Evolutionary conservation across 2,888 invertebrate genomes (phyloP), one percentile per base, ranked within the genome.

Genomic region (Rhamphomyia laevipes): DNA sequence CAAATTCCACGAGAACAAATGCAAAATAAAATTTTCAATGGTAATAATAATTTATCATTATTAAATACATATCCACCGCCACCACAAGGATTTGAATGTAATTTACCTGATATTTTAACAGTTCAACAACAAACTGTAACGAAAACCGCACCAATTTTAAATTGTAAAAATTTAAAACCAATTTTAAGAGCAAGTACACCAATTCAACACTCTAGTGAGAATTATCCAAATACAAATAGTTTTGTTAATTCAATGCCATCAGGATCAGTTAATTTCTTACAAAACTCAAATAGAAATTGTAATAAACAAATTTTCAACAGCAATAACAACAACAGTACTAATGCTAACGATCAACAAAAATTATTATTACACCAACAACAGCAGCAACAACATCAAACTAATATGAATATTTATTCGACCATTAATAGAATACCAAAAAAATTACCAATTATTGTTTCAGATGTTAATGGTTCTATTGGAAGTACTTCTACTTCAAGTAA

Each of bases 131-230:
- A 15, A 42, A 13, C n/a, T 5, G 15, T 18, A 41, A 2, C 16
- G 16, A 16, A 37, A 37, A n/a, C 21, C 17, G 38, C 40, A 23
- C 46, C 50, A 21, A 40, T 42, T 12, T 27, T 50, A 4, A 51
- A 43, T 17, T 43, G 44, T 37, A 37, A 47, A 43, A 49, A 41
- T 35, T 17, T 41, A 31, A 49, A 49, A 42, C 44, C 49, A 21
- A 30, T 49, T 7, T 27, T 18, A 46, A 18, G 31, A 38, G 31
- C n/a, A 42, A 7, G 43, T 48, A 37, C 23, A 27, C 23, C 23
- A 27, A 27, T 27, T 7, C 23, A 27, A 27, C 5, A 27, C 6
- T 27, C 23, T 6, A 6, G n/a, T n/a, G 7, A 27, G 4, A 27
- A 7, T 27, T 4, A 27, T 27, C 9, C 23, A 21, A 21, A 21